These are phyloP conservation scores for Syndactyla subalaris DNA, from an alignment of 2,797 vertebrate species.

Conservation along the genomic window DNA sequence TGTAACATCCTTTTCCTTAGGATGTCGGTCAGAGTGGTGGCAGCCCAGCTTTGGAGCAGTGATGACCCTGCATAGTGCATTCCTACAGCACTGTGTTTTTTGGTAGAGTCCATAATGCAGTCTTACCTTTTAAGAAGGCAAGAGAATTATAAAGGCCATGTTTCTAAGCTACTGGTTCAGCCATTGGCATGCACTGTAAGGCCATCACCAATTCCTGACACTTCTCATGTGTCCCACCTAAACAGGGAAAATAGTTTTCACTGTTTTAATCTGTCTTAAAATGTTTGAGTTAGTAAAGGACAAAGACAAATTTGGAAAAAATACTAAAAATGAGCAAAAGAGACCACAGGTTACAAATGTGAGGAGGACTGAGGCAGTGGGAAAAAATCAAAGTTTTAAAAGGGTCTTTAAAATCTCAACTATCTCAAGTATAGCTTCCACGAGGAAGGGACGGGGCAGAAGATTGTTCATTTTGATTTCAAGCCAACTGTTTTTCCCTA, in stretches of 20 bases:
- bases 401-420: not conserved
- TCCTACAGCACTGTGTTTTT: not conserved
- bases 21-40: not conserved
- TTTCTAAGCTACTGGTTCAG: not conserved
- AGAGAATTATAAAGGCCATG: not conserved
- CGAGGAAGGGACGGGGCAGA: not conserved
- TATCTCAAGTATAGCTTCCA: too few relatives aligned
- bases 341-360: not conserved
- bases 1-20: too few relatives aligned
- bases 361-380: not conserved
- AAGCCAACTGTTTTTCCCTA: not conserved
- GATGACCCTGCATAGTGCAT: not conserved
- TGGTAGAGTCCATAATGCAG: not conserved
- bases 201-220: not conserved
- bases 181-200: not conserved
- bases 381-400: not conserved
- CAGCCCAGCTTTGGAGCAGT: not conserved
- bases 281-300: not conserved
- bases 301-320: not conserved
- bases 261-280: not conserved
- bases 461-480: not conserved
- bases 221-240: not conserved
- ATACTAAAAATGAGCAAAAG: not conserved
- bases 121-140: not conserved
- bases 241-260: not conserved